Conservation (phyloP, 2,888 invertebrate genomes). For the Andrena minutula region DNA sequence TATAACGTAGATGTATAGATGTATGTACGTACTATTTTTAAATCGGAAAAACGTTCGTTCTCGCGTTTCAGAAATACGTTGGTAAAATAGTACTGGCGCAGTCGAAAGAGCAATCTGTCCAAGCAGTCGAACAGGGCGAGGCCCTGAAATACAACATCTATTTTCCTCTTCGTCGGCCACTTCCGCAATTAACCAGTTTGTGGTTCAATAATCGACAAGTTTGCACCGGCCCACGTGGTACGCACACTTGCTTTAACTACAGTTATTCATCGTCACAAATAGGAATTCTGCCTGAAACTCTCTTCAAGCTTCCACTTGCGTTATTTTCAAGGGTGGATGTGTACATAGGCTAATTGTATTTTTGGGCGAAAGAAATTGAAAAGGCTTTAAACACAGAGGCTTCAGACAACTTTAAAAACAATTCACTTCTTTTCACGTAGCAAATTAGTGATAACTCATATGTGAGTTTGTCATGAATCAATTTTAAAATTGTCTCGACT, state of each 20-base stretch:
- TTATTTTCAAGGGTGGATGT: no score
- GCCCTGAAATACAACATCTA: constrained; percentile 77
- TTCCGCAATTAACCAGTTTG: constrained; percentile 77
- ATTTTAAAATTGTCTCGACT: no score
- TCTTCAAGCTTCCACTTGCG: no score
- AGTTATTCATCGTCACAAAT: background rate
- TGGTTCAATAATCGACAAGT: constrained; percentile 74
- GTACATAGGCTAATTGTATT: no score
- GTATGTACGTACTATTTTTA: background rate
- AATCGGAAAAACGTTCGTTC: background rate
- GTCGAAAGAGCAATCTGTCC: constrained; percentile 74
- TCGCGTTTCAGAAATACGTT: constrained; percentile 76
- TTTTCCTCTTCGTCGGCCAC: constrained; percentile 79
- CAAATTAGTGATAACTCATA: no score
- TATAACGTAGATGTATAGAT: no score
- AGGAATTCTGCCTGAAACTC: background rate
- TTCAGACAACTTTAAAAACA: no score
- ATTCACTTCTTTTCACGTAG: no score
- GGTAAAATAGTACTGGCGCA: constrained; percentile 78
- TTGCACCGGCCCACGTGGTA: constrained; percentile 78
- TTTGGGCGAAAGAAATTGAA: no score
- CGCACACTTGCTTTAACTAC: constrained; percentile 25
- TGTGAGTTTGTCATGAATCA: no score
- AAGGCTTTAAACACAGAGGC: no score
- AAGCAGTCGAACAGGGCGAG: constrained; percentile 71